Base-by-base conservation (phyloP, 2,888 invertebrate genomes). In the Mycalesis mineus region DNA sequence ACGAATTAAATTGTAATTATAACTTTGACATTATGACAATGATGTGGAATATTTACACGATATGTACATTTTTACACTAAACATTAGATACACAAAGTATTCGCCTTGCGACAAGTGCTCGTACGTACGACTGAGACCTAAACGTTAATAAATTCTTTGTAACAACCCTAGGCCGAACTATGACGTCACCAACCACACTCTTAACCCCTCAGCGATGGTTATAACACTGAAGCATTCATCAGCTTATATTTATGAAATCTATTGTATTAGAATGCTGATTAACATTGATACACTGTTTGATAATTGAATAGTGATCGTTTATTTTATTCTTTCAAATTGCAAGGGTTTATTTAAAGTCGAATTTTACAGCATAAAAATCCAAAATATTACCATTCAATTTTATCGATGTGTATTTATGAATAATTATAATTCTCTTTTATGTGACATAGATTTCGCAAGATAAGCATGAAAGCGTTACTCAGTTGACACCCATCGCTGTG, bases 61-160 rank as follows among this genome's bases (percentile, higher is more conserved):
- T 88, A 88, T 88, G 88, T 88, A 88, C 88, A 88, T 77, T 76
- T 82, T 79, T 86, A 87, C 84, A 86, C 63, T 64, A 68, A 71
- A 60, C 59, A 58, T 69, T 65, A 65, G 71, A 80, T 84, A 84
- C 84, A 86, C 81, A 80, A 78, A 72, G 72, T 80, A 74, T 65
- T 80, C 80, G 83, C 82, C 80, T 77, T 72, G 82, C 84, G 82
- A 82, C 69, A 80, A 9, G 36, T 36, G 79, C 66, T 22, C 22
- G 68, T 9, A 17, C n/a, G 40, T 50, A 50, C 22, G 40, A 40
- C 40, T 29, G 11, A 40, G n/a, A 72, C 68, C 74, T 83, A 84
- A 73, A 80, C 66, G 73, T 79, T 86, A 88, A 75, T 88, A 88
- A 88, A 88, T 88, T 88, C 88, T 79, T 87, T 72, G 77, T 82